These are phyloP conservation scores for Brachyptera risi DNA, from an alignment of 2,888 invertebrate genomes.

Conservation along the genomic window DNA sequence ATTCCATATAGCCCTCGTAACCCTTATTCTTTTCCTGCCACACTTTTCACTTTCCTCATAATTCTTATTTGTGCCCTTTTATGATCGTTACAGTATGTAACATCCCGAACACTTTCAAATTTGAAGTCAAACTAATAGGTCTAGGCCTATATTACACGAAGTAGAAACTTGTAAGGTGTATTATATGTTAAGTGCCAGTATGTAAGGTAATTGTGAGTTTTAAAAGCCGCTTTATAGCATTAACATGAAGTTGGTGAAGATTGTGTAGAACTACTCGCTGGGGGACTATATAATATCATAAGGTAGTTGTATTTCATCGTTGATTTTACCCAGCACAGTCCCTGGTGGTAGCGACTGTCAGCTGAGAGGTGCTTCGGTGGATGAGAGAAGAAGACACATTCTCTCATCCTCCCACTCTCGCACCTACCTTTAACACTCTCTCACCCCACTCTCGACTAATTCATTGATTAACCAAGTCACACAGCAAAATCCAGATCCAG, in stretches of 20 bases:
- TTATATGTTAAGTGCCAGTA: not conserved
- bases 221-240: conserved; percentile 7
- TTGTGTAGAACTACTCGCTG: not conserved
- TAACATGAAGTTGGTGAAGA: conserved; percentile 4
- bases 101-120: not conserved
- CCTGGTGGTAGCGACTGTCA: not conserved
- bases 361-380: not conserved
- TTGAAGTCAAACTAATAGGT: conserved; percentile 7
- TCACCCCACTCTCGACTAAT: not conserved
- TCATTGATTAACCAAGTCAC: conserved; percentile 2
- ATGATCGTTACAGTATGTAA: not conserved
- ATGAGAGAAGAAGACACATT: not conserved
- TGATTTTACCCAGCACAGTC: not conserved
- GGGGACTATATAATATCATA: conserved; percentile 2
- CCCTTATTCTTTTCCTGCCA: conserved; percentile 8
- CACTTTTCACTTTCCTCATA: conserved; percentile 4
- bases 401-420: not conserved
- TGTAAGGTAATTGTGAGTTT: conserved; percentile 7
- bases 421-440: too few relatives aligned
- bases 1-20: not conserved
- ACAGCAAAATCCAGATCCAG: not conserved
- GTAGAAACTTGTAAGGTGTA: not conserved
- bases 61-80: not conserved
- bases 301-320: conserved; percentile 9
- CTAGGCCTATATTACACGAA: not conserved